Evolutionary conservation across 2,797 vertebrate species (phyloP), one percentile per base, ranked within the genome.

Genomic region (Acrocephalus scirpaceus): DNA sequence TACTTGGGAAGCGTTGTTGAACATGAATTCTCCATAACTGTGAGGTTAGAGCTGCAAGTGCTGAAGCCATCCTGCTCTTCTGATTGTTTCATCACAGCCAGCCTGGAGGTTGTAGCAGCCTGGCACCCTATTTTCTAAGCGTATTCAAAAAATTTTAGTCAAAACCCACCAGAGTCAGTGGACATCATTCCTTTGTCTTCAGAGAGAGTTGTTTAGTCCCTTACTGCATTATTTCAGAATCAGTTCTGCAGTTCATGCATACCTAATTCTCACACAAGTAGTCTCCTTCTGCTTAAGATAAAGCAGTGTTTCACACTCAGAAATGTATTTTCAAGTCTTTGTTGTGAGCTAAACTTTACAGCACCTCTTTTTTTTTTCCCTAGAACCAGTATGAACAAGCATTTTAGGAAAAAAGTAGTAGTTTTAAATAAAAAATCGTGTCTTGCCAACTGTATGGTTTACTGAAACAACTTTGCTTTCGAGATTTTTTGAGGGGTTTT

Each of bases 361-460:
- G 20, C 27, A 19, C 9, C 11, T 3, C 2, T 34, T 65, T 65
- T 64, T 72, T 27, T 38, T 9, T 5, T 0, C 2, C 9, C 6
- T 7, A 3, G n/a, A 75, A 20, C 17, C 21, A 23, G n/a, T 54
- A 60, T 26, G 13, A 50, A 29, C 30, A 51, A 36, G 10, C 10
- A 56, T 20, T 86, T 91, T 51, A 66, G 32, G 22, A 36, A 65
- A 72, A 70, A 91, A 38, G 2, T 1, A 54, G 6, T 73, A 48
- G 27, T 60, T 89, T 89, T 66, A 88, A 83, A 26, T 73, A 26
- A 56, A 69, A 60, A 60, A 11, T 22, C 0, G 0, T 54, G 11
- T 34, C 11, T 53, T 92, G 20, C 47, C 25, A 58, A 10, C 44
- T 42, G 18, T 22, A 38, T 22, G 65, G 61, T 54, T 82, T 53